These are phyloP conservation scores for Trachelus tabidus DNA, from an alignment of 2,888 invertebrate species.

Conservation along the genomic window DNA sequence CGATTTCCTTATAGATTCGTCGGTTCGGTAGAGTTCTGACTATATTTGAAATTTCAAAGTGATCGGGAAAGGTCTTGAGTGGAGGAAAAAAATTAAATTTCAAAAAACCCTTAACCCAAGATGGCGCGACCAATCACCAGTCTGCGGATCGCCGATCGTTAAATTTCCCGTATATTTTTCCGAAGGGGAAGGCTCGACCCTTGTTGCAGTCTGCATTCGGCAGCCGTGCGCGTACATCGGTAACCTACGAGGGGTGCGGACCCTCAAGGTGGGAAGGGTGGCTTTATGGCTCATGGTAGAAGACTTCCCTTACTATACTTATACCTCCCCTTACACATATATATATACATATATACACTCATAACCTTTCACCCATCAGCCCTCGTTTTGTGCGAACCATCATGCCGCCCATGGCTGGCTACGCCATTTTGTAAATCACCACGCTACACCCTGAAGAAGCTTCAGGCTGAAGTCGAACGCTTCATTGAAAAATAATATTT, in stretches of 20 bases:
- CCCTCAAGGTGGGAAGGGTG: slow-evolving; percentile 22
- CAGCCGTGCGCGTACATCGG: not conserved
- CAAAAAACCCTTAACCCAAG: too few relatives aligned
- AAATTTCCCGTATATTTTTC: not conserved
- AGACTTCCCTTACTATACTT: slow-evolving; percentile 15
- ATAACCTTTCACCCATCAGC: slow-evolving; percentile 5
- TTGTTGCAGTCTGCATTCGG: not conserved
- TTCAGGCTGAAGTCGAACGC: not conserved
- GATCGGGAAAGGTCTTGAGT: not conserved
- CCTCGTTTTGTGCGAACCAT: slow-evolving; percentile 31
- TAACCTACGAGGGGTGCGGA: not conserved
- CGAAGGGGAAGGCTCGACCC: not conserved
- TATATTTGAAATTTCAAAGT: not conserved
- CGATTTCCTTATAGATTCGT: not conserved
- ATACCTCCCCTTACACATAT: not conserved
- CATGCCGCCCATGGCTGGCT: slow-evolving; percentile 29
- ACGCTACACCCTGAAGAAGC: not conserved
- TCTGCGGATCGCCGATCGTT: not conserved
- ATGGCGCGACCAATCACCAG: too few relatives aligned
- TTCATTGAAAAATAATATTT: not conserved
- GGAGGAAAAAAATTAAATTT: too few relatives aligned
- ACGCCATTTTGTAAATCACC: slow-evolving; percentile 41
- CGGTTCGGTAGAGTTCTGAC: not conserved
- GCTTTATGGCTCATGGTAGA: slow-evolving; percentile 31
- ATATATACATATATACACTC: not conserved